These are phyloP conservation scores for Heterotis niloticus DNA, from an alignment of 2,113 vertebrate genomes.

Conservation along the genomic window DNA sequence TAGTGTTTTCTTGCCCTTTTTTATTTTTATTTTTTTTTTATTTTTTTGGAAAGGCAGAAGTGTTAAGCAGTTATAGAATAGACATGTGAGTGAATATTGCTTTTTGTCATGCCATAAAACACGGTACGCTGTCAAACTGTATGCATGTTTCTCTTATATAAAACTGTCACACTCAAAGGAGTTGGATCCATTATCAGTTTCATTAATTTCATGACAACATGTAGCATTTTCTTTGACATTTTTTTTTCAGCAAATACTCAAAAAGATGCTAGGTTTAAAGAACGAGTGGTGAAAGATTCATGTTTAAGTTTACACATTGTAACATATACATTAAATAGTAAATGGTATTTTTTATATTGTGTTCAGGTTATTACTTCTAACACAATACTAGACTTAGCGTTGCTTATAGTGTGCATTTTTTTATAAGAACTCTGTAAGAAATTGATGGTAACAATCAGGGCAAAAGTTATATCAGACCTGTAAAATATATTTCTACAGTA, in stretches of 20 bases:
- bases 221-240: slow-evolving; percentile 33
- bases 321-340: slow-evolving; percentile 21
- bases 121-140: background rate
- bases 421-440: slow-evolving; percentile 26
- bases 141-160: background rate
- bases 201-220: slow-evolving; percentile 20
- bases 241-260: slow-evolving; percentile 21
- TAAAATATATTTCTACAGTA: slow-evolving; percentile 78
- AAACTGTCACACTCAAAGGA: background rate
- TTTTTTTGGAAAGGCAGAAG: background rate
- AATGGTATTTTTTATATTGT: slow-evolving; percentile 27
- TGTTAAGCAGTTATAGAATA: background rate
- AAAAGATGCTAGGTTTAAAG: background rate
- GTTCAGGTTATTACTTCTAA: slow-evolving; percentile 30
- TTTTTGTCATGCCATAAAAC: background rate
- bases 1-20: too few relatives aligned
- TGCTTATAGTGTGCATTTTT: slow-evolving; percentile 34
- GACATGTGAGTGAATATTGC: background rate
- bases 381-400: slow-evolving; percentile 28
- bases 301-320: slow-evolving; percentile 20
- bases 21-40: too few relatives aligned
- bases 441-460: slow-evolving; percentile 23
- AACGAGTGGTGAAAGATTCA: background rate
- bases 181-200: background rate
- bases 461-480: slow-evolving; percentile 66